These are phyloP conservation scores for Aratinga solstitialis DNA, from an alignment of 2,797 vertebrate species.

Conservation along the genomic window DNA sequence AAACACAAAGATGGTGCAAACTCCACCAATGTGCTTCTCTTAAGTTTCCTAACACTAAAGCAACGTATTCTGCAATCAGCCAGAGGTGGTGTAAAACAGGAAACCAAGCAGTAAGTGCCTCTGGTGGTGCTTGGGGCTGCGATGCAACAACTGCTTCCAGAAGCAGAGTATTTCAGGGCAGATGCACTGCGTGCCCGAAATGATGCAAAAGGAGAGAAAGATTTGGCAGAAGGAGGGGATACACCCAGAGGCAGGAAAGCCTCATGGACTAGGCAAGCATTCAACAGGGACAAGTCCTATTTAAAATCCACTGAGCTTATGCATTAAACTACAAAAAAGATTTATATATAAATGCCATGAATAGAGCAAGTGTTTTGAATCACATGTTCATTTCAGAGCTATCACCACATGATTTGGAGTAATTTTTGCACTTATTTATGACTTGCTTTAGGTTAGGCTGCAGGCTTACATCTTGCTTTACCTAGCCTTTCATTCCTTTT, in stretches of 20 bases:
- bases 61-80: rapidly evolving
- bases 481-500: background rate
- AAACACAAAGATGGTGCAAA: background rate
- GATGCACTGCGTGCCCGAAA: background rate
- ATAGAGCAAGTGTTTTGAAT: background rate
- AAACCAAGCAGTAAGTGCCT: background rate
- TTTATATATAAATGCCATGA: background rate
- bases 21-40: rapidly evolving
- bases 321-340: background rate
- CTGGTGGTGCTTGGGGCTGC: rapidly evolving
- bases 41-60: rapidly evolving
- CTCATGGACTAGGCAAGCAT: background rate
- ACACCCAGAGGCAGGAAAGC: background rate
- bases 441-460: background rate
- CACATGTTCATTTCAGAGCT: background rate
- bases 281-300: background rate
- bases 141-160: rapidly evolving
- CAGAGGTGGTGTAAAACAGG: background rate
- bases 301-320: background rate
- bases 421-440: background rate
- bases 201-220: background rate
- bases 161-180: background rate
- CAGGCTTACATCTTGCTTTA: background rate
- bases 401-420: background rate
- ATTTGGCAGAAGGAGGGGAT: background rate